Percentiles rank a stretch among this genome's conserved stretches.
Conservation (phyloP, 1,140 invertebrate genomes). For the Agraylea sexmaculata region DNA sequence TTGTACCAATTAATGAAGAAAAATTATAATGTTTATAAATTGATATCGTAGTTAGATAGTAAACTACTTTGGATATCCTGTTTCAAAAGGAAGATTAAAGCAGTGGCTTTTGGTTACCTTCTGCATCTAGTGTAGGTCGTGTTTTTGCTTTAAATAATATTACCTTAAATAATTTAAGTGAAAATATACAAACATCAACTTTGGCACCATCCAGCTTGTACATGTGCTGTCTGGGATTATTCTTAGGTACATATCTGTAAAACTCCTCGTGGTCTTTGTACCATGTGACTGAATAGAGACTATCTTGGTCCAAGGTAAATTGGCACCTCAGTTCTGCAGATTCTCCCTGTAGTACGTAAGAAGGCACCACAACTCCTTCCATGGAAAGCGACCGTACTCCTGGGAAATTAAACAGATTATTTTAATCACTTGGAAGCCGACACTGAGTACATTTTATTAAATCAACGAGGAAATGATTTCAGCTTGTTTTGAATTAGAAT, state of each 20-base stretch:
- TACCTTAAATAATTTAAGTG: neutral
- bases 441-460: too few relatives aligned
- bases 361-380: conserved; percentile 49
- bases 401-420: conserved; percentile 13
- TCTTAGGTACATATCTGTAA: conserved; percentile 56
- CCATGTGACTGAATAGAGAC: conserved; percentile 66
- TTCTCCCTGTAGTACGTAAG: conserved; percentile 51
- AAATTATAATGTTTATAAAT: too few relatives aligned
- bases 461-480: too few relatives aligned
- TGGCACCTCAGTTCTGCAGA: conserved; percentile 53
- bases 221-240: conserved; percentile 40
- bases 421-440: too few relatives aligned
- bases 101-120: too few relatives aligned
- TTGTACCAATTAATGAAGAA: too few relatives aligned
- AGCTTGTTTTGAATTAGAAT: too few relatives aligned
- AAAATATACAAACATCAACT: conserved; percentile 48
- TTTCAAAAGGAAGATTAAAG: too few relatives aligned
- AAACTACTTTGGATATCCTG: too few relatives aligned
- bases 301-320: conserved; percentile 47
- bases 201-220: conserved; percentile 52
- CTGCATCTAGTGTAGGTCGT: too few relatives aligned
- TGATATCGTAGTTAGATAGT: too few relatives aligned
- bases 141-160: too few relatives aligned
- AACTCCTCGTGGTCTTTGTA: conserved; percentile 75
- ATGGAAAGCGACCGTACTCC: conserved; percentile 36